Percentiles rank a stretch among this genome's conserved stretches.
phyloP scores from a whole-genome alignment of 2,113 vertebrate species.

The Zapus hudsonius region DNA sequence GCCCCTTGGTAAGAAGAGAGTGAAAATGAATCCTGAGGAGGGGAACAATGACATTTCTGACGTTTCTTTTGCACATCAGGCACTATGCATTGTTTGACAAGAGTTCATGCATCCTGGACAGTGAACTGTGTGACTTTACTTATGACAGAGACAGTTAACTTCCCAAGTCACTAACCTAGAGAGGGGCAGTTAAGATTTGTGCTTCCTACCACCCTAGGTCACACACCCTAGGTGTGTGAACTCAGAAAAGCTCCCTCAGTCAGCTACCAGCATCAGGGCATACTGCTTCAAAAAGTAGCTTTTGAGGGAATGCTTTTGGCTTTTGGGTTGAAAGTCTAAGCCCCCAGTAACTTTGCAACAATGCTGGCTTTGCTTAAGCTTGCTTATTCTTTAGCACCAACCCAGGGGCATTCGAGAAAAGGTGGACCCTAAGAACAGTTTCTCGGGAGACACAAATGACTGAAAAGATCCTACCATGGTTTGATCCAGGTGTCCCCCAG shows the following conservation, averaged over 20 bases:
- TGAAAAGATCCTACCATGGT: background rate
- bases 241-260: background rate
- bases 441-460: background rate
- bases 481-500: no score
- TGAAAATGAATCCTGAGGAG: background rate
- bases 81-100: background rate
- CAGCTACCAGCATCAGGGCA: background rate
- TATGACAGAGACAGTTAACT: background rate
- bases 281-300: background rate
- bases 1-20: background rate
- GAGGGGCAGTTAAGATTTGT: background rate
- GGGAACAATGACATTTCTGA: background rate
- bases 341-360: background rate
- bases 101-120: background rate
- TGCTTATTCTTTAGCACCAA: background rate
- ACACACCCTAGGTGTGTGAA: background rate
- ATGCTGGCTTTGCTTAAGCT: background rate
- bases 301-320: background rate
- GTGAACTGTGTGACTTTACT: background rate
- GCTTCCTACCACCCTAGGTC: background rate
- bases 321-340: slow-evolving; percentile 4
- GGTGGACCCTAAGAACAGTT: background rate
- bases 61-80: no score
- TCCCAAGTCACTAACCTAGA: background rate
- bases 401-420: background rate